Percentiles rank a stretch among this genome's conserved stretches.
Evolutionary conservation across 2,113 vertebrate species (phyloP).

Genomic region (Perognathus longimembris): DNA sequence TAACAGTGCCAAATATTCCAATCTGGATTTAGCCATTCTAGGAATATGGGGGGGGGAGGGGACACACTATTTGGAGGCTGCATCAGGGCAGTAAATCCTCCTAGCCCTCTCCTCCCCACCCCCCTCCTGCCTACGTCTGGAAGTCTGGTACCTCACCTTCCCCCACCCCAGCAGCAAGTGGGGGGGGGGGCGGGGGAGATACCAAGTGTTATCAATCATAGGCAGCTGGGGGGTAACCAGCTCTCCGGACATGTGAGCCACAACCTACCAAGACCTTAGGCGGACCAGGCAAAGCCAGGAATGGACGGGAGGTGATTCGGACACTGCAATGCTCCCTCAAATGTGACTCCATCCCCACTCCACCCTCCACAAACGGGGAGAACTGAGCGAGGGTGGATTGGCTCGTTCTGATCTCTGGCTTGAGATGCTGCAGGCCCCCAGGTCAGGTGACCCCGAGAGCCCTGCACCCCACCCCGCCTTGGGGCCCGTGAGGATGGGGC

Average conservation of each 20-base stretch:
- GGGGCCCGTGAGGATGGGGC: not conserved
- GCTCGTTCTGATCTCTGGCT: not conserved
- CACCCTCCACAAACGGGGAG: too few species aligned
- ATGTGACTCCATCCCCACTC: not conserved
- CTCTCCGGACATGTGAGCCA: not conserved
- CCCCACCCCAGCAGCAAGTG: not conserved
- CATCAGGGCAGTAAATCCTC: not conserved
- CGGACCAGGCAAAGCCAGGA: not conserved
- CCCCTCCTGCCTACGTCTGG: not conserved
- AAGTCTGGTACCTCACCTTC: not conserved
- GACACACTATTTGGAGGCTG: not conserved
- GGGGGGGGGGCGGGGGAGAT: fast-evolving
- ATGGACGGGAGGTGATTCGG: not conserved
- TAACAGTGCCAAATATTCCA: not conserved
- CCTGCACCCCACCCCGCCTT: not conserved
- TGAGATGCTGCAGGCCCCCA: not conserved
- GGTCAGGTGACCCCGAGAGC: not conserved
- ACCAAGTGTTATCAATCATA: not conserved
- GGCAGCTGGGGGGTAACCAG: not conserved
- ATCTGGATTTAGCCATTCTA: not conserved
- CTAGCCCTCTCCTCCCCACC: not conserved
- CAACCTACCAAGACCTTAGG: not conserved
- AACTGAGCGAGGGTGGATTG: not conserved
- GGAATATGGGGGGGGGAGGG: not conserved
- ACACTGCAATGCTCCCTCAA: not conserved